Evolutionary conservation across 2,113 vertebrate species (phyloP), one percentile per base, ranked within the genome.

Genomic region (Aspiorhynchus laticeps): DNA sequence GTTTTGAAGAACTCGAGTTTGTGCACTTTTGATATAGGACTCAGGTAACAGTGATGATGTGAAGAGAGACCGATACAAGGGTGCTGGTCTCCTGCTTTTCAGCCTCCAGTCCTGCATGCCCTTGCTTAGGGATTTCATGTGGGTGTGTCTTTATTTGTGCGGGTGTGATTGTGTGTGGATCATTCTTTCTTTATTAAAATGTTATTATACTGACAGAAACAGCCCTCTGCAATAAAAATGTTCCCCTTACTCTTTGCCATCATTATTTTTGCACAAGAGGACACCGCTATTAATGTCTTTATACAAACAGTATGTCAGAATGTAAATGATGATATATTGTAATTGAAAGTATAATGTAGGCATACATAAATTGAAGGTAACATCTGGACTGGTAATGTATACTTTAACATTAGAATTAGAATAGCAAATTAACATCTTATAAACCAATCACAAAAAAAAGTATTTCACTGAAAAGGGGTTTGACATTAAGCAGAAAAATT

Each of bases 211-310:
- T 92, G 90, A 93, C 84, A 90, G 92, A 87, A 80, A 21, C 75
- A 33, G 77, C 89, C 93, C 89, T 93, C 92, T 91, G 92, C 92
- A 95, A 94, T 95, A 94, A 95, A 89, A 94, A 86, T 73, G 88
- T 88, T 89, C 21, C 43, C 53, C 24, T 21, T 14, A 43, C 7
- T 12, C 51, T 83, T 19, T 17, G 51, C 3, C 67, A 2, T 36
- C n/a, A 19, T 38, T 86, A 48, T 81, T 36, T n/a, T 84, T 17
- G 41, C 36, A 81, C 8, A 5, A 78, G 12, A 81, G 38, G 14
- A 81, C 14, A 28, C 36, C 9, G 59, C 14, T 19, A 81, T 0
- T 43, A 19, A 19, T 17, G 24, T 43, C 59, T 61, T 80, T 46
- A 38, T 36, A 46, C 73, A 80, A 15, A 26, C 21, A 46, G 15